Evolutionary conservation across 1,140 invertebrate species (phyloP).

Genomic region (Dinoponera quadriceps): DNA sequence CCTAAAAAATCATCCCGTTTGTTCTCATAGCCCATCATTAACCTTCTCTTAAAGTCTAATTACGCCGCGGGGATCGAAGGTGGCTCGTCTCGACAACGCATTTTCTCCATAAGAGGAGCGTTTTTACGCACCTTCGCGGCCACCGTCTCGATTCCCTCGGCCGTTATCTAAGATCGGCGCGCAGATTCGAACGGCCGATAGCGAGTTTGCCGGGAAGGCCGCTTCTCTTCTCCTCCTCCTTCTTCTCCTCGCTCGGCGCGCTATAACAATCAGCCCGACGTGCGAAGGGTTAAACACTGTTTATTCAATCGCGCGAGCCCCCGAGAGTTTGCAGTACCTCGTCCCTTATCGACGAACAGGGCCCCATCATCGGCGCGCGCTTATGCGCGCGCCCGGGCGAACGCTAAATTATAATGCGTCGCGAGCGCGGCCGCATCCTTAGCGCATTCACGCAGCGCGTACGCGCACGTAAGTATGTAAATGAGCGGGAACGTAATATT

Average conservation of each 20-base stretch:
- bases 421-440: background rate
- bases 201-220: constrained; percentile 2
- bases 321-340: too few species aligned
- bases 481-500: constrained; percentile 58
- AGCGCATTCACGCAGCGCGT: background rate
- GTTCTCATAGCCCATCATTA: too few species aligned
- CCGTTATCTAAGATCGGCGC: background rate
- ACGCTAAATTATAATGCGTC: constrained; percentile 30
- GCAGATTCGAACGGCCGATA: background rate
- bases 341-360: too few species aligned
- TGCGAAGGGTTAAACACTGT: constrained; percentile 19
- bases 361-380: constrained; percentile 15
- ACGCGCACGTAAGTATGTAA: constrained; percentile 62
- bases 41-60: too few species aligned
- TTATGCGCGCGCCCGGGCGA: constrained; percentile 13
- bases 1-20: too few species aligned
- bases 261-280: constrained; percentile 21
- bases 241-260: background rate
- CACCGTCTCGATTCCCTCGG: background rate
- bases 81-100: too few species aligned
- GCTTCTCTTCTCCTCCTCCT: background rate
- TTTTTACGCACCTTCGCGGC: background rate
- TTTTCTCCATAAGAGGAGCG: too few species aligned
- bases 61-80: too few species aligned
- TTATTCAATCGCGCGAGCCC: constrained; percentile 41